These are phyloP conservation scores for Drosophila albomicans DNA, from an alignment of 1,140 invertebrate genomes.

Conservation along the genomic window DNA sequence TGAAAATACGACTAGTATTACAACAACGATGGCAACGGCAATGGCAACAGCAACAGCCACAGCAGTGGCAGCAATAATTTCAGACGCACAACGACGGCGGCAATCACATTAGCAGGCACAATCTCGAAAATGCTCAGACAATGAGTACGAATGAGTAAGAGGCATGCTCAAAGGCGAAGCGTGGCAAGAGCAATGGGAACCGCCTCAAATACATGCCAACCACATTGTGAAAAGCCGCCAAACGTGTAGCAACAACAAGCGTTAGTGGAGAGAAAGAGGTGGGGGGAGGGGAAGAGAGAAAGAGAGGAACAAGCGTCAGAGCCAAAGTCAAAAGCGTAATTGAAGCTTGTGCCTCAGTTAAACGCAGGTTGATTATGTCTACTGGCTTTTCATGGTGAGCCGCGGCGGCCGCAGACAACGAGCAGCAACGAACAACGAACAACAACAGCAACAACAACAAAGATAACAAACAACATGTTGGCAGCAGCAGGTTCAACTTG, in stretches of 20 bases:
- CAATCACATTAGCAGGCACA: slow-evolving; percentile 14
- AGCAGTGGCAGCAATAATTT: slow-evolving; percentile 13
- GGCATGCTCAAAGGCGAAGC: background rate
- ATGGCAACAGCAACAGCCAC: slow-evolving; percentile 16
- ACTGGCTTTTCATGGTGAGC: slow-evolving; percentile 65
- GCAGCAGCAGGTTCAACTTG: slow-evolving; percentile 45
- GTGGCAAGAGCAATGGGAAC: slow-evolving; percentile 31
- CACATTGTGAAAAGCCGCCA: slow-evolving; percentile 57
- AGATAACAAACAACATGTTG: too few relatives aligned
- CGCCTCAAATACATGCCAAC: slow-evolving; percentile 37
- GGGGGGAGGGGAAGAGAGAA: background rate
- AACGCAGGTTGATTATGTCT: slow-evolving; percentile 77
- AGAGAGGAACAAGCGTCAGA: background rate
- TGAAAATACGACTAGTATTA: slow-evolving; percentile 49
- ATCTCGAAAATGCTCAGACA: slow-evolving; percentile 34
- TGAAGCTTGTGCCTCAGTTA: slow-evolving; percentile 75
- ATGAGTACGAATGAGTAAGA: slow-evolving; percentile 19
- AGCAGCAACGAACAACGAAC: slow-evolving; percentile 13
- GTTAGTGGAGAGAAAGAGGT: too few relatives aligned
- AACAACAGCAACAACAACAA: slow-evolving; percentile 11
- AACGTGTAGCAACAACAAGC: slow-evolving; percentile 42
- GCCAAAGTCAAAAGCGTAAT: slow-evolving; percentile 74
- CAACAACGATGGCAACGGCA: slow-evolving; percentile 22
- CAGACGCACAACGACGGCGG: slow-evolving; percentile 38
- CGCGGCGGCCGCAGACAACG: slow-evolving; percentile 19